Evolutionary conservation across 2,113 vertebrate species (phyloP).

Genomic region (Cyanoramphus novaezelandiae): DNA sequence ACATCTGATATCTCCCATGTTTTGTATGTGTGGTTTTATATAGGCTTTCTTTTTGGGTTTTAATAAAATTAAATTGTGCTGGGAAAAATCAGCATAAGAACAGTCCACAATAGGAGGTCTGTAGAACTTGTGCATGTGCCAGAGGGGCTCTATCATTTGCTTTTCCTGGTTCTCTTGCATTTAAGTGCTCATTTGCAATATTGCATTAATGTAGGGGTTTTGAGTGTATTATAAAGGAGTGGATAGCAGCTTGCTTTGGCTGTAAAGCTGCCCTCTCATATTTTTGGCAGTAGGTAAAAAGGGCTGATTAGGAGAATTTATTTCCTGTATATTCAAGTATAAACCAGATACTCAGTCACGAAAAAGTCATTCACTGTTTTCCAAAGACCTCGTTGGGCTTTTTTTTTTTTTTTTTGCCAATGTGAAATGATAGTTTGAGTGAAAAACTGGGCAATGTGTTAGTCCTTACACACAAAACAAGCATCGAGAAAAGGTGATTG

Average conservation of each 20-base stretch:
- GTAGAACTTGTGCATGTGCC: not conserved
- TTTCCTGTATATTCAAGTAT: constrained; percentile 40
- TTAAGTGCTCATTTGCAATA: constrained; percentile 2
- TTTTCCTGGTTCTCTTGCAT: not conserved
- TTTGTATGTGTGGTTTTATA: not conserved
- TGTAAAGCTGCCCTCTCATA: not conserved
- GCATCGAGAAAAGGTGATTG: not conserved
- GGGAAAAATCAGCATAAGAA: not conserved
- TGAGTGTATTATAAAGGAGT: not conserved
- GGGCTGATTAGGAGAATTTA: constrained; percentile 7
- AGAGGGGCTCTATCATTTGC: not conserved
- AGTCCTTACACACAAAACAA: not conserved
- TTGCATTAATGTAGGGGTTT: not conserved
- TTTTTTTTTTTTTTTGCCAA: not conserved
- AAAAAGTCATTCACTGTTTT: constrained; percentile 7
- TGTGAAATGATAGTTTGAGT: not conserved
- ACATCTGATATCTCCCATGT: not conserved
- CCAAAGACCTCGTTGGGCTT: not conserved
- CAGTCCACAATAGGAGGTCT: not conserved
- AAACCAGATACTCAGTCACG: not conserved
- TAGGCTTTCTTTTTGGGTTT: not conserved
- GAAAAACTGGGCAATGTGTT: not conserved
- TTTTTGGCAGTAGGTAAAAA: constrained; percentile 36
- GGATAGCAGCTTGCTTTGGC: constrained; percentile 33
- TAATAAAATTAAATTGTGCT: not conserved